Evolutionary conservation across 2,113 vertebrate species (phyloP), one percentile per base, ranked within the genome.

Genomic region (Eretmochelys imbricata): DNA sequence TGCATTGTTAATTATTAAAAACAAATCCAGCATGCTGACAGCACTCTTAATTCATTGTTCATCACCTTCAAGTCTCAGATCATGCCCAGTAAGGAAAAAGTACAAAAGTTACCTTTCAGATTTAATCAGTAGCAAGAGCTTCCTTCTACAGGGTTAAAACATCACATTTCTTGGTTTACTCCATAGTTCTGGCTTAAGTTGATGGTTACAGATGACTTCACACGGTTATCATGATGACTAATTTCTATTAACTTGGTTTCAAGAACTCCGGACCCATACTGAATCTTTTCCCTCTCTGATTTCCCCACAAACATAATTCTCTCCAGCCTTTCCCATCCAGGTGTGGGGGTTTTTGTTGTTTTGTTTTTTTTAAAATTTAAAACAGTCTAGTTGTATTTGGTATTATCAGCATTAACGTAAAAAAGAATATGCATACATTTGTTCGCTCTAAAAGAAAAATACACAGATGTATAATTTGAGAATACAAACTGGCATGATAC

Each of bases 401-500:
- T 79, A 65, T 0, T 72, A 38, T 87, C 29, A 72, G 91, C 54
- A 72, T 38, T 72, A 72, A 72, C 5, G 5, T 38, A 3, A 38
- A 72, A 38, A 38, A 72, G 65, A 22, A 72, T 72, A 72, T 19
- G 38, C 19, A n/a, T n/a, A 38, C 8, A 38, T 72, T 38, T n/a
- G 35, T 72, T 38, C 20, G 19, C n/a, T 10, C 19, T 69, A 38
- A 72, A 72, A 38, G 35, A 10, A 72, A 72, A 22, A 38, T 22
- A n/a, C 35, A 72, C 6, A 50, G 46, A 50, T 12, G 94, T 76
- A 89, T 91, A 69, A 87, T 97, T 93, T 94, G 91, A 95, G 84
- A 38, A 87, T 79, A 82, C 49, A 83, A 50, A 55, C n/a, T 83
- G 59, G 92, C 59, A 87, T 51, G 93, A 91, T 92, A 89, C 35